phyloP scores from a whole-genome alignment of 2,888 invertebrate species.

The Alsophila aescularia region DNA sequence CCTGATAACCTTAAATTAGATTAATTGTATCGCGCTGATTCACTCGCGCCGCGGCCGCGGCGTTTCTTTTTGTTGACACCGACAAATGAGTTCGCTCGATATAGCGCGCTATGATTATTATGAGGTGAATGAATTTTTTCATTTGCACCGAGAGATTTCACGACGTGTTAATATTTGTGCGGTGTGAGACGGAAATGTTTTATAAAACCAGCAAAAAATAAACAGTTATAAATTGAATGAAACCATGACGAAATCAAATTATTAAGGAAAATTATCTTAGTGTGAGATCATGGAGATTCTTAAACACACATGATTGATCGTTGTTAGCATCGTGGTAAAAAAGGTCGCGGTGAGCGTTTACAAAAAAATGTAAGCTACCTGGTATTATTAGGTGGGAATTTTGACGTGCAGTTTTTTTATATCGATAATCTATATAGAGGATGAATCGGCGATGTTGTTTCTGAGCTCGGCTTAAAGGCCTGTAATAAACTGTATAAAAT shows the following conservation, averaged over 20 bases:
- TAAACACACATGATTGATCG: constrained; percentile 17
- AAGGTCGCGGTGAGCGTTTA: constrained; percentile 23
- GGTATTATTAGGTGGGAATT: constrained; percentile 32
- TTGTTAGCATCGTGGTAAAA: constrained; percentile 20
- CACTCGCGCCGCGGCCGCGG: constrained; percentile 65
- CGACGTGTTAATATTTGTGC: constrained; percentile 22
- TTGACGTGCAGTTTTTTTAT: constrained; percentile 34
- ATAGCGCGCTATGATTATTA: constrained; percentile 65
- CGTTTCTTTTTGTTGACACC: constrained; percentile 72
- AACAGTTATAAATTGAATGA: constrained; percentile 1
- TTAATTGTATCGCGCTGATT: constrained; percentile 83
- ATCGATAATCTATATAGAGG: constrained; percentile 42
- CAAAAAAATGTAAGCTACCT: constrained; percentile 32
- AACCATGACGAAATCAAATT: constrained; percentile 3
- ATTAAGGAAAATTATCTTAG: constrained; percentile 1
- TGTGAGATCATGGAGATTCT: constrained; percentile 14
- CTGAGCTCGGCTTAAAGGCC: constrained; percentile 54
- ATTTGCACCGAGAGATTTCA: constrained; percentile 28
- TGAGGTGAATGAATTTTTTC: constrained; percentile 63
- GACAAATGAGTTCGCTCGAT: constrained; percentile 72
- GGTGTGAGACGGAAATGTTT: constrained; percentile 21
- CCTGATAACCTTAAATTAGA: constrained; percentile 83
- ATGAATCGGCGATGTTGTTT: constrained; percentile 58
- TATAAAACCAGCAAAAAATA: constrained; percentile 15
- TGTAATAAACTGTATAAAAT: too few species aligned